These are phyloP conservation scores for Drosophila tani DNA, from an alignment of 1,140 invertebrate genomes.

Conservation along the genomic window DNA sequence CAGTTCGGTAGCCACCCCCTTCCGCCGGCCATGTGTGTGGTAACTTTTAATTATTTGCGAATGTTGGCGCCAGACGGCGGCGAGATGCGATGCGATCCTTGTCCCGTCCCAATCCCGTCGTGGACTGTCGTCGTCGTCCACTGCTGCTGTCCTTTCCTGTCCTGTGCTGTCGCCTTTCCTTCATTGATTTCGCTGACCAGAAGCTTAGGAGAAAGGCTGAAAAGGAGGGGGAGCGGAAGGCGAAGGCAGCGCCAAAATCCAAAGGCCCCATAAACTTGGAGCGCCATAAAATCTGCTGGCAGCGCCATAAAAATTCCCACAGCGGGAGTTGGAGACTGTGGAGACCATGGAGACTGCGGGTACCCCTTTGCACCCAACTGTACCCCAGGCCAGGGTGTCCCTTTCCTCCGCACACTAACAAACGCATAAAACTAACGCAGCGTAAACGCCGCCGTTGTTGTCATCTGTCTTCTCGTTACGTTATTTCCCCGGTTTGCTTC, in stretches of 20 bases:
- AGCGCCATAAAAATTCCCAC: constrained; percentile 80
- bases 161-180: constrained; percentile 36
- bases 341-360: constrained; percentile 23
- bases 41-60: constrained; percentile 84
- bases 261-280: constrained; percentile 83
- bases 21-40: constrained; percentile 49
- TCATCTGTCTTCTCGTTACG: constrained; percentile 54
- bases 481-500: constrained; percentile 19
- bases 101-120: constrained; percentile 1
- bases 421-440: constrained; percentile 84
- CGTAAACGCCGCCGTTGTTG: constrained; percentile 65
- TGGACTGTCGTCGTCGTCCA: constrained; percentile 20
- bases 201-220: constrained; percentile 11
- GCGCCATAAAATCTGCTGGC: constrained; percentile 84
- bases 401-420: constrained; percentile 24
- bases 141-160: constrained; percentile 29
- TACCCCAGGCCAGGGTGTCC: constrained; percentile 23
- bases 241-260: constrained; percentile 64
- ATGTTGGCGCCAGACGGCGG: constrained; percentile 78
- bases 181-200: constrained; percentile 75
- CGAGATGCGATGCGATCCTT: constrained; percentile 63
- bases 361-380: constrained; percentile 22
- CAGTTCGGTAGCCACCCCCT: constrained; percentile 18
- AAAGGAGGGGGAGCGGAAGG: constrained; percentile 10
- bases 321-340: constrained; percentile 64